Base-by-base conservation (phyloP, 64 coral and sea anemone genomes). In the Pocillopora verrucosa region DNA sequence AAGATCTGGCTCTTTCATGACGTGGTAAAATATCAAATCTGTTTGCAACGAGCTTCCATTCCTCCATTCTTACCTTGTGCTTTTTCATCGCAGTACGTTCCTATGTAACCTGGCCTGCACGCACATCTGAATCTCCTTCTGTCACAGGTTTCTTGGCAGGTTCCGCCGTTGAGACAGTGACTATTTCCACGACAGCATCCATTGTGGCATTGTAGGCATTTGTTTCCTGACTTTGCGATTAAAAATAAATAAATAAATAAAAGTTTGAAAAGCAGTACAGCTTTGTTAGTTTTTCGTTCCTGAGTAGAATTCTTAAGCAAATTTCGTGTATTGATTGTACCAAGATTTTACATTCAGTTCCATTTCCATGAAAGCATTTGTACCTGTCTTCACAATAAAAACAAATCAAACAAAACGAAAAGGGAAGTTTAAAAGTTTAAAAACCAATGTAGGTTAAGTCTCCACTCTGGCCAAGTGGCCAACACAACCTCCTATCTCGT, bases 81-180 rank as follows among this genome's bases (percentile, higher is more conserved):
- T 45, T 6, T 26, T 63, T 30, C 34, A 14, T 34, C 25, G 16
- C 79, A 81, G 36, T 34, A 63, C 3, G n/a, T 63, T 34, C 79
- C 79, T 81, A 22, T 30, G 24, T 81, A 81, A 62, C 79, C 79
- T 36, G 79, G 59, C 59, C 2, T 63, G 59, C 79, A 81, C 17
- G 61, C 35, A 15, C 79, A 81, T 36, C 0, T 60, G 22, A 81
- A 81, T 63, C 79, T 24, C 36, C 36, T 62, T 3, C 22, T 81
- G 79, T 81, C 79, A 81, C 79, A 81, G 30, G 63, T 37, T 60
- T 81, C 79, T 16, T 61, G 59, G 59, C 79, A 81, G 14, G 79
- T 63, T 14, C 79, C 79, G 3, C 59, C 79, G 12, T 81, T 81
- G 1, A 37, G 59, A 34, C 79, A 81, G 0, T 24, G 10, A 70